Base-by-base conservation (phyloP, 2,797 vertebrate species). In the Semaprochilodus insignis region DNA sequence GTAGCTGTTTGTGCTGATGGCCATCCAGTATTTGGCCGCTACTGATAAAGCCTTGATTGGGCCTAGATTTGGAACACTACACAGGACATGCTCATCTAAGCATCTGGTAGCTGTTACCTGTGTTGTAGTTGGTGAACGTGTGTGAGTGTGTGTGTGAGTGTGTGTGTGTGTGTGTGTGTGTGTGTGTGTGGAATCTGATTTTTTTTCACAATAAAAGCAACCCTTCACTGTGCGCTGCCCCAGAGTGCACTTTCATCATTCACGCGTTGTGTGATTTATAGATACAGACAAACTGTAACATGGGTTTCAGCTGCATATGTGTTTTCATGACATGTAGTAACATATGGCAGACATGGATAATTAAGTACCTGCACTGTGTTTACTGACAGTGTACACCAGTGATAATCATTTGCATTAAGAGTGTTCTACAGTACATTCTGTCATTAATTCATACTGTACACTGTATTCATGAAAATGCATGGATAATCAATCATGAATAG, bases 101-200 rank as follows among this genome's bases (percentile, higher is more conserved):
- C 92, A 93, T 93, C 88, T 94, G 91, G 86, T 91, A 91, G 87
- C 77, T 86, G 81, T 93, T 93, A 92, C 83, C 51, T 55, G 78
- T 86, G 81, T 91, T 36, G 77, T 63, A 62, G 63, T 72, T 59
- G 75, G 62, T 82, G 7, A 8, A 48, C 74, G 34, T 74, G 51
- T 70, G 27, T 19, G 77, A 62, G 66, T 76, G 55, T 74, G 62
- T 83, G 63, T 66, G 36, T 78, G 73, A 76, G 69, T 52, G 66
- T 81, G 52, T 74, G 62, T 59, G 34, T 65, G 25, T 31, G 27
- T 65, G 1, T 65, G 62, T 27, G 34, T 3, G 44, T 71, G 25
- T 60, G 77, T 79, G 66, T 81, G 51, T 73, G 62, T 57, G 44
- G 25, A 10, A 13, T 62, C 6, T 62, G 60, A 6, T 27, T 4